Evolutionary conservation across 2,113 vertebrate genomes (phyloP).

Genomic region (Apistogramma diplotaenia): DNA sequence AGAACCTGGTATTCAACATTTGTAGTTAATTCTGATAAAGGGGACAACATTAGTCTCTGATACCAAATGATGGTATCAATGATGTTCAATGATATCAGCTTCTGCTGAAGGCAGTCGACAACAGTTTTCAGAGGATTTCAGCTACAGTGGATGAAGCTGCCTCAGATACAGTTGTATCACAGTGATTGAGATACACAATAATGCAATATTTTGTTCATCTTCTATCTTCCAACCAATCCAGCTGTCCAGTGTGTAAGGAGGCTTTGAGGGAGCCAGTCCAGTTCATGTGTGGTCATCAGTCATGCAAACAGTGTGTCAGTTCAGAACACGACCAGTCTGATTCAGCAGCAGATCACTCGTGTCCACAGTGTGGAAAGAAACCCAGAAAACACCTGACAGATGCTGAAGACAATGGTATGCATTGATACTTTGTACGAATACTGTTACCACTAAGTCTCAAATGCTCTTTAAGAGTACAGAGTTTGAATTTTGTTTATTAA

Average conservation of each 20-base stretch:
- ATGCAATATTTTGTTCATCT: rapidly evolving
- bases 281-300: slow-evolving; percentile 9
- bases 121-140: too few relatives aligned
- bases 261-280: neutral
- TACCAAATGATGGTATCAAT: too few relatives aligned
- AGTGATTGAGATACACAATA: neutral
- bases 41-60: neutral
- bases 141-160: neutral
- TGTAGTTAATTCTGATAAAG: neutral
- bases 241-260: neutral
- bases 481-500: neutral
- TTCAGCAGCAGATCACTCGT: neutral
- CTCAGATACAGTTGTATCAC: rapidly evolving
- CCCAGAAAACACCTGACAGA: neutral
- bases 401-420: neutral
- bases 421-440: neutral
- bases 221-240: neutral
- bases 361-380: neutral
- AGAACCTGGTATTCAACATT: rapidly evolving
- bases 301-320: neutral
- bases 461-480: neutral
- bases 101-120: too few relatives aligned
- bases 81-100: too few relatives aligned
- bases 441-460: rapidly evolving
- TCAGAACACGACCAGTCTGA: neutral